These are phyloP conservation scores for Orycteropus afer DNA, from an alignment of 2,113 vertebrate species.

Conservation along the genomic window DNA sequence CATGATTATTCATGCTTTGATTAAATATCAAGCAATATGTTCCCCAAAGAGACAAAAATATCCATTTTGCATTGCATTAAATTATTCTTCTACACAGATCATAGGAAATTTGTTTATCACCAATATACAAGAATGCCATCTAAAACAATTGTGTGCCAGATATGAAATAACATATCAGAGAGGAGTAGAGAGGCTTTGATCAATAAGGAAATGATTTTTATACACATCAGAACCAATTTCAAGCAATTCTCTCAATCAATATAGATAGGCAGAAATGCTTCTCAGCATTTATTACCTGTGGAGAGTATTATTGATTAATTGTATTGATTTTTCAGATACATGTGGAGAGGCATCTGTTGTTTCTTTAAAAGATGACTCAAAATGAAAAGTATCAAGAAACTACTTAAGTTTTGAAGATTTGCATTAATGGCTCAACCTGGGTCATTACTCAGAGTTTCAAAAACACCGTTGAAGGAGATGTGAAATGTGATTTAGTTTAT, in stretches of 20 bases:
- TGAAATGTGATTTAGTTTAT: conserved; percentile 76
- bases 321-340: conserved; percentile 86
- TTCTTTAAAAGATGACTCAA: conserved; percentile 82
- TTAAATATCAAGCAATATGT: conserved; percentile 68
- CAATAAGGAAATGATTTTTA: conserved; percentile 90
- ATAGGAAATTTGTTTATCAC: conserved; percentile 79
- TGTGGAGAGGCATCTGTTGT: conserved; percentile 81
- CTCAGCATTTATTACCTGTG: conserved; percentile 91
- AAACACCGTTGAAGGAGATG: conserved; percentile 69
- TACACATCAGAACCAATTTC: conserved; percentile 90
- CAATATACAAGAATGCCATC: conserved; percentile 61
- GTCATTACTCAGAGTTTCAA: conserved; percentile 78
- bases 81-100: conserved; percentile 64
- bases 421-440: conserved; percentile 77
- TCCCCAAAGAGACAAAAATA: conserved; percentile 73
- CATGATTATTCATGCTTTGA: conserved; percentile 63
- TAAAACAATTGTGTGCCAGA: conserved; percentile 63
- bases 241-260: conserved; percentile 88
- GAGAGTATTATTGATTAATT: conserved; percentile 87
- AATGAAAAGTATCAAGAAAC: conserved; percentile 83
- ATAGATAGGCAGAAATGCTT: conserved; percentile 89
- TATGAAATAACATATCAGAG: conserved; percentile 85
- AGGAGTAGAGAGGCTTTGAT: conserved; percentile 83
- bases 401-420: conserved; percentile 82
- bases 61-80: conserved; percentile 74